Percentiles rank a stretch among this genome's conserved stretches.
These are phyloP conservation scores for Drosophila pallidifrons DNA, from an alignment of 1,140 invertebrate species.

Conservation along the genomic window DNA sequence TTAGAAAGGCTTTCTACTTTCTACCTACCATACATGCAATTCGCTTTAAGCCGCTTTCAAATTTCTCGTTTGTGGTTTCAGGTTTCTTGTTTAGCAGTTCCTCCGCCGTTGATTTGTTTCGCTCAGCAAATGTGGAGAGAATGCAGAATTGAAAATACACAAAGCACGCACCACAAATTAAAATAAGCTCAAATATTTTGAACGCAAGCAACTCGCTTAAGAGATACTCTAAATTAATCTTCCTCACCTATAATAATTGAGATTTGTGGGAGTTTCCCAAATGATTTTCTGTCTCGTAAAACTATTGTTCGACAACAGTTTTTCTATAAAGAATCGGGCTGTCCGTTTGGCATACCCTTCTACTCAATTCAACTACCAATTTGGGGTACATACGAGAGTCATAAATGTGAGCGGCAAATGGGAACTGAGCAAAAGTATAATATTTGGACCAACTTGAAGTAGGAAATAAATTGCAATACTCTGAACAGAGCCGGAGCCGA, in stretches of 20 bases:
- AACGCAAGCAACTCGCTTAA: background rate
- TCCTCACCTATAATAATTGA: no score
- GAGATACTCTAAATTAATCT: background rate
- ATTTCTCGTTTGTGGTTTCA: constrained; percentile 32
- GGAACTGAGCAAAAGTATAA: constrained; percentile 22
- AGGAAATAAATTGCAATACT: constrained; percentile 56
- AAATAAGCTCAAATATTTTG: constrained; percentile 36
- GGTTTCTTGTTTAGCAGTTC: constrained; percentile 11
- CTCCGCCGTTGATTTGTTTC: constrained; percentile 7
- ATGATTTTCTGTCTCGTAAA: no score
- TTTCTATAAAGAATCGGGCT: no score
- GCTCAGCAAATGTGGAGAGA: constrained; percentile 19
- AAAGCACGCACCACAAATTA: constrained; percentile 78
- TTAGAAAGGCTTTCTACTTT: constrained; percentile 27
- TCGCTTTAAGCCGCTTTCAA: constrained; percentile 62
- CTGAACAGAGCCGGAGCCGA: background rate
- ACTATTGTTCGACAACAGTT: no score
- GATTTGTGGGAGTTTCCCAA: no score
- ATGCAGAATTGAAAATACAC: constrained; percentile 65
- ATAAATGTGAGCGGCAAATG: constrained; percentile 50
- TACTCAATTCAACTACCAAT: no score
- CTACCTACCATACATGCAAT: constrained; percentile 44
- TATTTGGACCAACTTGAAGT: constrained; percentile 32
- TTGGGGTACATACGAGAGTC: constrained; percentile 23
- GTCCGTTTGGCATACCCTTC: background rate